Conservation (phyloP, 2,113 vertebrate genomes). For the Passer montanus region DNA sequence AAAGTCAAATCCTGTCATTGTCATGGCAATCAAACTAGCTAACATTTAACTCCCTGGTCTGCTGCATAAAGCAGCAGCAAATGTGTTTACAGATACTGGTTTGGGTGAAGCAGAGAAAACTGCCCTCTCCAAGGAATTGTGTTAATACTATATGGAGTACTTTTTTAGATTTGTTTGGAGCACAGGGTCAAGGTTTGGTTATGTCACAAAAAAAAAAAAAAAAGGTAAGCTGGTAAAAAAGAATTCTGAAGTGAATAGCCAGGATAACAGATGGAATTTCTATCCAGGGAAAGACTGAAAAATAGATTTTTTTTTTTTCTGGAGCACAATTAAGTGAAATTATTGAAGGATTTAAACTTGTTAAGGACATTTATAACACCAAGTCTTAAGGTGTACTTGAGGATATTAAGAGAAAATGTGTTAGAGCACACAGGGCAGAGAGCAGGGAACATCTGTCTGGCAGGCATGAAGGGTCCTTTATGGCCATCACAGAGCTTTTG, state of each 20-base stretch:
- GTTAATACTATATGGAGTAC: background rate
- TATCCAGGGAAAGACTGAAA: background rate
- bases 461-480: background rate
- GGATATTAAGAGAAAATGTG: background rate
- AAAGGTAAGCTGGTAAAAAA: background rate
- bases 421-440: background rate
- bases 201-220: background rate
- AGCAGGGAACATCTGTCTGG: background rate
- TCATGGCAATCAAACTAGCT: background rate
- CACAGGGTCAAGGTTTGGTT: background rate
- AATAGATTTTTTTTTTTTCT: background rate
- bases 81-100: background rate
- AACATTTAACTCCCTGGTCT: background rate
- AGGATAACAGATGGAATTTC: conserved; percentile 2
- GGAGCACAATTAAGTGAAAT: background rate
- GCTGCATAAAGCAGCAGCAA: background rate
- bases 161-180: background rate
- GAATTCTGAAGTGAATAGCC: background rate
- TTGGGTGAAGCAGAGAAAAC: background rate
- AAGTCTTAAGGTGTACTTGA: background rate
- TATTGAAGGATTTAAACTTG: background rate
- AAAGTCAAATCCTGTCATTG: background rate
- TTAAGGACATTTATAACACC: background rate
- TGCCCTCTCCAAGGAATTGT: background rate
- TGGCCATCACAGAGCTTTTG: background rate